A percentile compares a stretch with the other conserved stretches of the same genome.
Evolutionary conservation across 2,113 vertebrate species (phyloP).

Genomic region (Melanostigma gelatinosum): DNA sequence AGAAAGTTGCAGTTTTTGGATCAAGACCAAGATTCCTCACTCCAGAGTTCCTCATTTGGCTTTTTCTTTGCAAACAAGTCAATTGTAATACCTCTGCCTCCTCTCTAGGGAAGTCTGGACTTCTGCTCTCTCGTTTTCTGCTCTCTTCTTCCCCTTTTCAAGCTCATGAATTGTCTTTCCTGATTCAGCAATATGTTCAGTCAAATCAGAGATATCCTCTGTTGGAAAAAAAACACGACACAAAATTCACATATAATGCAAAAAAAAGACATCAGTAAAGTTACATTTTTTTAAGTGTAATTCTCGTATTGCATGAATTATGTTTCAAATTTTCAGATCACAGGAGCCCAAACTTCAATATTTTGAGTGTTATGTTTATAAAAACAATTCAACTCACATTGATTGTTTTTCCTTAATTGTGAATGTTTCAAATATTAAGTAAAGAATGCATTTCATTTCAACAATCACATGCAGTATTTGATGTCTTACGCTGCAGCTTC

Average conservation of each 20-base stretch:
- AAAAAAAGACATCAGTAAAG: too few species aligned
- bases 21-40: not conserved
- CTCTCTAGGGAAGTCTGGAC: constrained; percentile 89
- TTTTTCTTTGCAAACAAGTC: not conserved
- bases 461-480: not conserved
- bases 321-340: not conserved
- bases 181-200: constrained; percentile 80
- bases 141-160: constrained; percentile 90
- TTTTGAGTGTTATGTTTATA: not conserved
- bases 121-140: constrained; percentile 87
- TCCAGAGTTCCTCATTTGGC: not conserved
- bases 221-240: not conserved
- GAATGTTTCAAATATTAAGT: not conserved
- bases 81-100: constrained; percentile 80
- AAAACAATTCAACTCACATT: not conserved
- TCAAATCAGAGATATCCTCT: constrained; percentile 86
- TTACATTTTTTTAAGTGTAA: not conserved
- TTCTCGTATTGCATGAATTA: not conserved
- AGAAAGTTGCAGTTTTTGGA: not conserved
- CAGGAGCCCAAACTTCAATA: not conserved
- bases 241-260: not conserved
- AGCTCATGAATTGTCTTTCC: constrained; percentile 91
- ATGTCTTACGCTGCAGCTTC: constrained; percentile 84
- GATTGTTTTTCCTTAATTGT: not conserved
- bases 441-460: not conserved